These are phyloP conservation scores for Gymnothorax reevesii DNA, from an alignment of 2,797 vertebrate genomes.

Conservation along the genomic window DNA sequence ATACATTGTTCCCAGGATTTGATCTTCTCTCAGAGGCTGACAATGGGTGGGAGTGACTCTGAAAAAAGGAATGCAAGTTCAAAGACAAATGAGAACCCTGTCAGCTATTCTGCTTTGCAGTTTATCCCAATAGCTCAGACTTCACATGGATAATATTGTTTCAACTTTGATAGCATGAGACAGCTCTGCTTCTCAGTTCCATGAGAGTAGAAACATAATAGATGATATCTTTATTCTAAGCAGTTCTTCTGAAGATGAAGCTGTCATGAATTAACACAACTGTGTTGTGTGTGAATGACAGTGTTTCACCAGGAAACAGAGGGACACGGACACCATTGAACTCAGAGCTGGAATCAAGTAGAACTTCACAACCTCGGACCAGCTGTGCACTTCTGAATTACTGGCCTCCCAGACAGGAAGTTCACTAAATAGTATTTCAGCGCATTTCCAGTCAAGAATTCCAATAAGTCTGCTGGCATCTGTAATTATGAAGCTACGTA, in stretches of 20 bases:
- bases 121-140: not conserved
- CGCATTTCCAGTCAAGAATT: too few relatives aligned
- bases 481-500: conserved; percentile 22
- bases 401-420: too few relatives aligned
- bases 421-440: too few relatives aligned
- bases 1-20: not conserved
- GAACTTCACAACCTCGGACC: not conserved
- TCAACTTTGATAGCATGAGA: not conserved
- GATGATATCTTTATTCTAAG: conserved; percentile 14
- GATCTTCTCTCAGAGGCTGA: not conserved
- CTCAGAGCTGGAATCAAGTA: not conserved
- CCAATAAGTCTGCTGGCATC: too few relatives aligned
- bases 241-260: not conserved
- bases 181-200: not conserved
- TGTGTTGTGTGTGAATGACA: conserved; percentile 15
- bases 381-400: too few relatives aligned
- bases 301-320: not conserved
- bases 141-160: not conserved
- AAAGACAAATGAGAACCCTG: not conserved
- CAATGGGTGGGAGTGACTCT: not conserved
- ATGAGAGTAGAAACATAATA: not conserved
- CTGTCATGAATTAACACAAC: conserved; percentile 22
- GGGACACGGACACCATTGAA: not conserved
- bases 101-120: not conserved
- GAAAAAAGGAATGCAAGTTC: not conserved